A percentile compares a stretch with the other conserved stretches of the same genome.
Evolutionary conservation across 2,888 invertebrate species (phyloP).

Genomic region (Furcula furcula): DNA sequence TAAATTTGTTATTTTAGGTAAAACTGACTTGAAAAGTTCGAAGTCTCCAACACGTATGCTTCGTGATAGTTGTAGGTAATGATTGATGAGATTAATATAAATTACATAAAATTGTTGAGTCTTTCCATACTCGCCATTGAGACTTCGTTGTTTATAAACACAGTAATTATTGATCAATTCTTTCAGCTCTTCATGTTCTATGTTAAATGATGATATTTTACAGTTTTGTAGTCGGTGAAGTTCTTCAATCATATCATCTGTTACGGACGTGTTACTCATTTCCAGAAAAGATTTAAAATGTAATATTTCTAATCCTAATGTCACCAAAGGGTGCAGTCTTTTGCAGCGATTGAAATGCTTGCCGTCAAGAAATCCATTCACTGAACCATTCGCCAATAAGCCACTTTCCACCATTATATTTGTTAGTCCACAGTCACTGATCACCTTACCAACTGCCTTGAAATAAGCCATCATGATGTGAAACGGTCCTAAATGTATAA

Average conservation of each 20-base stretch:
- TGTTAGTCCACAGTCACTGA: slow-evolving; percentile 37
- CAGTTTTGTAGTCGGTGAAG: slow-evolving; percentile 14
- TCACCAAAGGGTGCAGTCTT: slow-evolving; percentile 34
- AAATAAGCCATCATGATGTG: slow-evolving; percentile 39
- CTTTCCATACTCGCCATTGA: slow-evolving; percentile 22
- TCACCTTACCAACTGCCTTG: slow-evolving; percentile 41
- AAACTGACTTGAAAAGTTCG: slow-evolving; percentile 20
- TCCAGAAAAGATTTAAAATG: slow-evolving; percentile 38
- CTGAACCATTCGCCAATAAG: slow-evolving; percentile 36
- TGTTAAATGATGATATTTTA: no score
- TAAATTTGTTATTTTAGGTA: slow-evolving; percentile 11
- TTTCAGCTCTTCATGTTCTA: not conserved
- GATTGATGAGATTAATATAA: slow-evolving; percentile 15
- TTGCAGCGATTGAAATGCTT: slow-evolving; percentile 49
- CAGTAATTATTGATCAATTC: slow-evolving; percentile 18
- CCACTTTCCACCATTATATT: slow-evolving; percentile 38
- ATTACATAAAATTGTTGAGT: slow-evolving; percentile 23
- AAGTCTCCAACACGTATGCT: slow-evolving; percentile 25
- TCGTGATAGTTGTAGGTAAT: slow-evolving; percentile 19
- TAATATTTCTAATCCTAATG: slow-evolving; percentile 32
- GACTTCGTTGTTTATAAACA: slow-evolving; percentile 15
- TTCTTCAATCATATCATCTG: slow-evolving; percentile 18
- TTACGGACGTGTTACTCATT: slow-evolving; percentile 4
- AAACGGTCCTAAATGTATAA: slow-evolving; percentile 36
- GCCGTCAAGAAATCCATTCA: slow-evolving; percentile 37